A percentile compares a stretch with the other conserved stretches of the same genome.
These are phyloP conservation scores for Progne subis DNA, from an alignment of 2,113 vertebrate species.

Conservation along the genomic window DNA sequence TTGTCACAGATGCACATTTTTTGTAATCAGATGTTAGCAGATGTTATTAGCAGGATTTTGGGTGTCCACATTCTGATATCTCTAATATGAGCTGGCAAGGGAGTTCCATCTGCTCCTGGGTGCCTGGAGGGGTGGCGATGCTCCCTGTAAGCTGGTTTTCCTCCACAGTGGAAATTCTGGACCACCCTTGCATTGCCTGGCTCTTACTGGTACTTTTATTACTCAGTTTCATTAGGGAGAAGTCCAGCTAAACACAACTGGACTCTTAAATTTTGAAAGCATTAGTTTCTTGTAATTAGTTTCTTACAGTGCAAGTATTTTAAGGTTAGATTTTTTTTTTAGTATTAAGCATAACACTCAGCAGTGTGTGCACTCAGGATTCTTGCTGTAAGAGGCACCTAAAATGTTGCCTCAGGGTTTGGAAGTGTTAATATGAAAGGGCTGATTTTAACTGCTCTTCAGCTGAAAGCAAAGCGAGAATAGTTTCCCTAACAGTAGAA, in stretches of 20 bases:
- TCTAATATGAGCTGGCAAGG: not conserved
- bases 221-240: not conserved
- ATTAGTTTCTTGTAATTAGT: not conserved
- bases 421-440: not conserved
- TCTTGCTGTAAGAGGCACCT: not conserved
- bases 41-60: slow-evolving; percentile 29
- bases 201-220: no score
- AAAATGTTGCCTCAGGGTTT: not conserved
- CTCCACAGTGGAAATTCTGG: not conserved
- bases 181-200: not conserved
- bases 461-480: slow-evolving; percentile 45
- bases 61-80: not conserved
- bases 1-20: slow-evolving; percentile 14
- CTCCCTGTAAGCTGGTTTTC: not conserved
- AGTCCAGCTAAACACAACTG: not conserved
- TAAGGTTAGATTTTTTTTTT: not conserved
- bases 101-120: not conserved
- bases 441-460: not conserved
- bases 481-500: slow-evolving; percentile 36
- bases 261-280: not conserved
- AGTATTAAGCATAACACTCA: not conserved
- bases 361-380: not conserved
- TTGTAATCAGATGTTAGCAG: slow-evolving; percentile 26
- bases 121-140: not conserved
- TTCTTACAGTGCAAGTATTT: not conserved